Conservation (phyloP, 2,888 invertebrate species). For the Eucera pruinosa region DNA sequence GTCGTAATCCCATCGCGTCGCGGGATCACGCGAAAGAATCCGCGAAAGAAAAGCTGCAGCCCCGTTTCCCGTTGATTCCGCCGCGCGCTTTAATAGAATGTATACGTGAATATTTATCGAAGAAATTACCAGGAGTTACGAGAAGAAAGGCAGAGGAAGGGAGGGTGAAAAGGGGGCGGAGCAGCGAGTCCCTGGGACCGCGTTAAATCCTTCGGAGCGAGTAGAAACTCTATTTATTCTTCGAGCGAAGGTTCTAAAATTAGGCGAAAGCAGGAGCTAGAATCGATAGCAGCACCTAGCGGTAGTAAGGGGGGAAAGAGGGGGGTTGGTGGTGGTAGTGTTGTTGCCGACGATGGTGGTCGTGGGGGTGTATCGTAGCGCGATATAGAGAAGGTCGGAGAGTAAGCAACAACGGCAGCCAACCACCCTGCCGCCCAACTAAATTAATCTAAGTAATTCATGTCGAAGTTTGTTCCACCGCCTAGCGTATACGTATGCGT, state of each 20-base stretch:
- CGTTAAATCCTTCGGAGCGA: constrained; percentile 43
- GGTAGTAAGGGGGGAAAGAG: constrained; percentile 48
- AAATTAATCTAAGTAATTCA: constrained; percentile 83
- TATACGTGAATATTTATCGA: no score
- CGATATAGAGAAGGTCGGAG: constrained; percentile 73
- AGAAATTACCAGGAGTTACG: background rate
- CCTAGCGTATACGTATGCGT: constrained; percentile 51
- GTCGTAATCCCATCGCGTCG: no score
- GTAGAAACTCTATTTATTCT: constrained; percentile 65
- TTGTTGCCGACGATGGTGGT: constrained; percentile 48
- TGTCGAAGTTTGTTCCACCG: constrained; percentile 80
- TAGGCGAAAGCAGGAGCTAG: constrained; percentile 78
- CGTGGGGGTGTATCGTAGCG: constrained; percentile 65
- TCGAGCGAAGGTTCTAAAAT: constrained; percentile 73
- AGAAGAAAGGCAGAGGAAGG: background rate
- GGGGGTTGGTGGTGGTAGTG: constrained; percentile 47
- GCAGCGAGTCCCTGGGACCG: background rate
- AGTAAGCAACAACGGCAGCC: constrained; percentile 74
- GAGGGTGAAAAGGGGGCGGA: constrained; percentile 44
- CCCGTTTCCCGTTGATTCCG: no score
- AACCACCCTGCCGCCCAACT: constrained; percentile 76
- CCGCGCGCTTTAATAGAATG: no score
- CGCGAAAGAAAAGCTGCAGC: no score
- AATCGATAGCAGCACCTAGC: constrained; percentile 77
- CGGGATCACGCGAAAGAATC: no score